These are phyloP conservation scores for Paralvinella palmiformis DNA, from an alignment of 1,140 invertebrate species.

Conservation along the genomic window DNA sequence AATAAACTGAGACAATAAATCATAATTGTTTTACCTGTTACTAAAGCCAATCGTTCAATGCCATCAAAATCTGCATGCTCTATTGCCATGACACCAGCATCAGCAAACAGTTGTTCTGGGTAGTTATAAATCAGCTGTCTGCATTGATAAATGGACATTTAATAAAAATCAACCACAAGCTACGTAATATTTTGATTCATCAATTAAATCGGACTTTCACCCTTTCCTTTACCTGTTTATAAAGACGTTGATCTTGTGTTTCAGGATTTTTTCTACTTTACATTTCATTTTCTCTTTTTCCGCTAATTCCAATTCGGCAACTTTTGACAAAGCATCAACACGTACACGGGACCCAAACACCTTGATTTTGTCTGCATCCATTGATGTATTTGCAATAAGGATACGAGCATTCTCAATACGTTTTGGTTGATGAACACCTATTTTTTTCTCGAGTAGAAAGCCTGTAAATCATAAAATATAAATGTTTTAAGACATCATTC, in stretches of 20 bases:
- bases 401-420: constrained; percentile 88
- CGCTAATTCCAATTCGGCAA: constrained; percentile 93
- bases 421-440: constrained; percentile 84
- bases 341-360: constrained; percentile 96
- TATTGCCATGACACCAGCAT: constrained; percentile 97
- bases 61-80: constrained; percentile 99
- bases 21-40: constrained; percentile 81
- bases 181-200: not conserved
- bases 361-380: constrained; percentile 99
- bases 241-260: constrained; percentile 96
- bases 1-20: too few relatives aligned
- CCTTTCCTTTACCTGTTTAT: constrained; percentile 79
- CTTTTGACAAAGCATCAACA: constrained; percentile 96
- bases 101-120: constrained; percentile 98
- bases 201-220: not conserved
- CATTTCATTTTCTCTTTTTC: constrained; percentile 99
- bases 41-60: constrained; percentile 91
- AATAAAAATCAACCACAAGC: not conserved
- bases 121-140: constrained; percentile 99
- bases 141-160: constrained; percentile 7
- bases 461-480: constrained; percentile 51
- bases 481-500: too few relatives aligned
- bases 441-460: constrained; percentile 94
- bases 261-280: constrained; percentile 95
- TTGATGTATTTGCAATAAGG: constrained; percentile 98